A percentile compares a stretch with the other conserved stretches of the same genome.
Conservation (phyloP, 2,888 invertebrate species). For the Amblyteles armatorius region DNA sequence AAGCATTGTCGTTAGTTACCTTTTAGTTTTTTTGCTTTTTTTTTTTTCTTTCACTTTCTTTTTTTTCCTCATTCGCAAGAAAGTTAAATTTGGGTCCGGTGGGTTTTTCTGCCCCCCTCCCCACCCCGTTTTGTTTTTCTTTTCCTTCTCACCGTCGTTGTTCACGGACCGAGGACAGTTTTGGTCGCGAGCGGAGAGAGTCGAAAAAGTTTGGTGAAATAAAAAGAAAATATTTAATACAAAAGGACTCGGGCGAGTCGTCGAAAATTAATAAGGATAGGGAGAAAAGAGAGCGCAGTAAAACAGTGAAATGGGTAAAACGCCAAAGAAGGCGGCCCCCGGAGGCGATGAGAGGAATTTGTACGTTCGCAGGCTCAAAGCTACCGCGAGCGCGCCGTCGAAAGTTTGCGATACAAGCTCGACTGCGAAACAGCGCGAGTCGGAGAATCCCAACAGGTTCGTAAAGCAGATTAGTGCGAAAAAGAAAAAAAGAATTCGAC, state of each 20-base stretch:
- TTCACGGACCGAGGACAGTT: neutral
- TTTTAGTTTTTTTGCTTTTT: neutral
- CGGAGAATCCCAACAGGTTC: constrained; percentile 79
- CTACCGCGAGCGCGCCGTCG: constrained; percentile 76
- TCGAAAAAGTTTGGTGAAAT: constrained; percentile 9
- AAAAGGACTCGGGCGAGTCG: neutral
- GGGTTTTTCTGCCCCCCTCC: neutral
- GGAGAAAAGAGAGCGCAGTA: neutral
- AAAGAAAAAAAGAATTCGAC: constrained; percentile 48
- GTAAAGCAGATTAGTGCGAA: constrained; percentile 71
- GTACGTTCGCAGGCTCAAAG: constrained; percentile 79
- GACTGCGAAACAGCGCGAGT: constrained; percentile 76
- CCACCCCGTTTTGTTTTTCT: neutral
- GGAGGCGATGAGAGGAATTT: constrained; percentile 83
- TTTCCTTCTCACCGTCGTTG: constrained; percentile 1
- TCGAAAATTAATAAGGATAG: constrained; percentile 18
- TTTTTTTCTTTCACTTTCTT: neutral
- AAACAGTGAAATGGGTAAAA: constrained; percentile 77
- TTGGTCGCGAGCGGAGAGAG: neutral
- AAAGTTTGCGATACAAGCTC: constrained; percentile 76
- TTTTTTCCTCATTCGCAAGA: neutral
- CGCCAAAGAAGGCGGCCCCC: constrained; percentile 81
- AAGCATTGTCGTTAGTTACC: neutral
- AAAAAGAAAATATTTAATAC: neutral
- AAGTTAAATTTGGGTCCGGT: neutral